A percentile compares a stretch with the other conserved stretches of the same genome.
phyloP scores from a whole-genome alignment of 2,888 invertebrate species.

The Tetrapedia diversipes region DNA sequence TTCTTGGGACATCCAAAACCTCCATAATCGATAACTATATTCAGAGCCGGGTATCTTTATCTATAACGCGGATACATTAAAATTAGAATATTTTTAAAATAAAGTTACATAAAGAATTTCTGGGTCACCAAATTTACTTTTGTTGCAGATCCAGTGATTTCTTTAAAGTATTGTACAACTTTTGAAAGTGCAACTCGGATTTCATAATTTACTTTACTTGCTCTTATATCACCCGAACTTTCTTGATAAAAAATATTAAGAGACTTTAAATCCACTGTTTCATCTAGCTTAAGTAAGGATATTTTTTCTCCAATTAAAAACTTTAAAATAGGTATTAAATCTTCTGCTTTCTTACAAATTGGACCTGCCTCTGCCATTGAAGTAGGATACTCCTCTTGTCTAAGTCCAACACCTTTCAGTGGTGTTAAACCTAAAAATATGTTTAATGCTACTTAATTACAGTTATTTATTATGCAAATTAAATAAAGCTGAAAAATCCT shows the following conservation, averaged over 20 bases:
- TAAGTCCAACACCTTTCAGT: constrained; percentile 86
- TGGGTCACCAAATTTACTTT: constrained; percentile 67
- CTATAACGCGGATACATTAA: constrained; percentile 61
- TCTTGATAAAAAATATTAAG: constrained; percentile 91
- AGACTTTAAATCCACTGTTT: constrained; percentile 86
- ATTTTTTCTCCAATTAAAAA: constrained; percentile 85
- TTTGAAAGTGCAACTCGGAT: constrained; percentile 87
- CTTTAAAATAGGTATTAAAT: constrained; percentile 91
- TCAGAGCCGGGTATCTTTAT: constrained; percentile 82
- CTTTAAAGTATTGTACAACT: constrained; percentile 82
- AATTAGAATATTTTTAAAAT: constrained; percentile 21
- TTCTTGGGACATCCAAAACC: constrained; percentile 90
- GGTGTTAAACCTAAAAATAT: constrained; percentile 86
- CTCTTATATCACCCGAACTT: constrained; percentile 88
- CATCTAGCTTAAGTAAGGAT: constrained; percentile 85
- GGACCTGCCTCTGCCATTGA: constrained; percentile 94
- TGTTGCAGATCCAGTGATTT: constrained; percentile 77
- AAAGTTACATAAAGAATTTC: background rate
- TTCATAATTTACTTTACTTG: constrained; percentile 89
- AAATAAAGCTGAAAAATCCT: no score
- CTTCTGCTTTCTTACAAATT: constrained; percentile 89
- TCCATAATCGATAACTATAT: constrained; percentile 88
- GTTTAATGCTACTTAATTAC: no score
- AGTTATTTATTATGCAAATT: no score
- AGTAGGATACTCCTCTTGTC: constrained; percentile 85